Conservation (phyloP, 2,797 vertebrate species). For the Sphenodon punctatus region DNA sequence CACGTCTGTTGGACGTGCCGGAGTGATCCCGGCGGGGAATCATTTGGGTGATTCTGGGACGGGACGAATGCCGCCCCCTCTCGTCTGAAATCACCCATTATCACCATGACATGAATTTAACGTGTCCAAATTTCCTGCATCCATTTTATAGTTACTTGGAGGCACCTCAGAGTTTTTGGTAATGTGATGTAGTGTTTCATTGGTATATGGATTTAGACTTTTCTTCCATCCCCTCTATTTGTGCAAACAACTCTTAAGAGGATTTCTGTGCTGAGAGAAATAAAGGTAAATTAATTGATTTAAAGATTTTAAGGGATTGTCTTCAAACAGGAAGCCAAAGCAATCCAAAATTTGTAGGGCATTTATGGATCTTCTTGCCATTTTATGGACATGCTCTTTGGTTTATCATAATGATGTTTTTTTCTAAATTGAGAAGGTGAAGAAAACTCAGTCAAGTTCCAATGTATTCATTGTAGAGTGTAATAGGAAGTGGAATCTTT, state of each 20-base stretch:
- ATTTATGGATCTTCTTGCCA: neutral
- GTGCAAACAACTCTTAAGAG: neutral
- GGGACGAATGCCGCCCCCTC: too few relatives aligned
- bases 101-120: neutral
- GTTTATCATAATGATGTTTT: neutral
- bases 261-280: neutral
- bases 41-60: too few relatives aligned
- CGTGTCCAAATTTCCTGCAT: too few relatives aligned
- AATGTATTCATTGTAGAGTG: accelerated
- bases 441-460: neutral
- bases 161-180: neutral
- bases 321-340: neutral
- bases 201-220: neutral
- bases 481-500: conserved; percentile 5
- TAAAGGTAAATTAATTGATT: neutral
- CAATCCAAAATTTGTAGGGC: neutral
- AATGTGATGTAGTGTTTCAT: neutral
- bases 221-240: neutral
- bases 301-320: neutral
- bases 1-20: too few relatives aligned
- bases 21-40: too few relatives aligned
- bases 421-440: neutral
- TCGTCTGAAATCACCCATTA: too few relatives aligned
- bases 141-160: neutral
- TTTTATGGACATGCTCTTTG: neutral